These are phyloP conservation scores for Prosapia bicincta DNA, from an alignment of 2,888 invertebrate genomes.

Conservation along the genomic window DNA sequence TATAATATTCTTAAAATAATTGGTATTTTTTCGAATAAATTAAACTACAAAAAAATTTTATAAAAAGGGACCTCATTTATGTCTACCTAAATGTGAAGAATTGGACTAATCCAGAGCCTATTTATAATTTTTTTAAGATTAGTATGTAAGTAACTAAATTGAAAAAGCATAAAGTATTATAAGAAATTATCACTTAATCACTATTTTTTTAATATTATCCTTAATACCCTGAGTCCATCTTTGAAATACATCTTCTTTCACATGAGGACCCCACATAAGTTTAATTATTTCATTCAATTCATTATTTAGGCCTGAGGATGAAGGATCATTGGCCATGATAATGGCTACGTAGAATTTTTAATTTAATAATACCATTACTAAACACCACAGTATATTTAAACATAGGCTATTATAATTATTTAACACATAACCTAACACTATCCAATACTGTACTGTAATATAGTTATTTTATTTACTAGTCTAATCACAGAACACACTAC, in stretches of 20 bases:
- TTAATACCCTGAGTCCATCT: slow-evolving; percentile 88
- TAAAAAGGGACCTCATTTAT: no score
- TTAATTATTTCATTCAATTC: slow-evolving; percentile 71
- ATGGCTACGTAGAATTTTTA: background rate
- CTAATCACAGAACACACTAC: background rate
- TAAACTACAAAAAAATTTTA: no score
- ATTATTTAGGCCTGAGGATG: slow-evolving; percentile 51
- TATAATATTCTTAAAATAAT: no score
- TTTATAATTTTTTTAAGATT: no score
- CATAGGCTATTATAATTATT: background rate
- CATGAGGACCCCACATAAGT: slow-evolving; percentile 79
- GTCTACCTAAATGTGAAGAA: no score
- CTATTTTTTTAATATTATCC: no score
- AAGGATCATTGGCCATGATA: slow-evolving; percentile 50
- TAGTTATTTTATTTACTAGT: background rate
- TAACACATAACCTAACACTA: slow-evolving; percentile 24
- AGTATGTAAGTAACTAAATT: no score
- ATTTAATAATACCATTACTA: slow-evolving; percentile 10
- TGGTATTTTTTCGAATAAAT: no score
- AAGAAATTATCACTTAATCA: no score
- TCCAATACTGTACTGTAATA: background rate
- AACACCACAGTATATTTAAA: slow-evolving; percentile 2
- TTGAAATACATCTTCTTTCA: slow-evolving; percentile 83
- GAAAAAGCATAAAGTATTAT: no score
- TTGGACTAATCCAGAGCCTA: no score